Evolutionary conservation across 2,113 vertebrate genomes (phyloP), one percentile per base, ranked within the genome.

Genomic region (Oncorhynchus masou): DNA sequence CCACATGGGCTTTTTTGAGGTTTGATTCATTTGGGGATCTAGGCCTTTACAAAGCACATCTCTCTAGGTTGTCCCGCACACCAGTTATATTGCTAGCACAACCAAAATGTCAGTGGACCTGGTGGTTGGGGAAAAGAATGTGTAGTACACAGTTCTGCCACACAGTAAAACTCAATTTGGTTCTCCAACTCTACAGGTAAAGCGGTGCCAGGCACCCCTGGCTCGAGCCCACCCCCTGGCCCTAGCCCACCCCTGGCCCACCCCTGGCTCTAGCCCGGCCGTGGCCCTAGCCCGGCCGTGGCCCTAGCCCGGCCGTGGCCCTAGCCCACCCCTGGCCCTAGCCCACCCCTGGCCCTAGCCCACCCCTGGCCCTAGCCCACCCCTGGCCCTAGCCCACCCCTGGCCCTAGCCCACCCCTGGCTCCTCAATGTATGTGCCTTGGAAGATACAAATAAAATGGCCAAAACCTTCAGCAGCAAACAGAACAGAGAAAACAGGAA

Each of bases 401-500:
- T 8, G 5, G 20, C 19, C 1, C 57, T 4, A n/a, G 13, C 48
- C 48, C 8, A 15, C 0, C 48, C 2, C 11, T 15, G 12, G 15
- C 15, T 54, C 49, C 3, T 9, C 2, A 45, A 57, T 57, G 54
- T 20, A 25, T 49, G 39, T 81, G 12, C 39, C 8, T 2, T 72
- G 25, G 71, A 54, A 49, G 65, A 68, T 27, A 5, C 15, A 25
- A 13, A 27, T 2, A 68, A 51, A 39, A 24, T 71, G 25, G 13
- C 22, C 25, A 39, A 72, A 54, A 57, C 62, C n/a, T 71, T 69
- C 39, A 25, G 60, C 69, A 29, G 29, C 71, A 71, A 81, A 81
- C 71, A 74, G 5, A 60, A 60, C 70, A 68, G 19, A 54, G 67
- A 48, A 80, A 81, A 69, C 65, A 69, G 59, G 79, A 77, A 67